Percentiles rank a stretch among this genome's conserved stretches.
Evolutionary conservation across 2,888 invertebrate genomes (phyloP).

Genomic region (Theodoxus fluviatilis): DNA sequence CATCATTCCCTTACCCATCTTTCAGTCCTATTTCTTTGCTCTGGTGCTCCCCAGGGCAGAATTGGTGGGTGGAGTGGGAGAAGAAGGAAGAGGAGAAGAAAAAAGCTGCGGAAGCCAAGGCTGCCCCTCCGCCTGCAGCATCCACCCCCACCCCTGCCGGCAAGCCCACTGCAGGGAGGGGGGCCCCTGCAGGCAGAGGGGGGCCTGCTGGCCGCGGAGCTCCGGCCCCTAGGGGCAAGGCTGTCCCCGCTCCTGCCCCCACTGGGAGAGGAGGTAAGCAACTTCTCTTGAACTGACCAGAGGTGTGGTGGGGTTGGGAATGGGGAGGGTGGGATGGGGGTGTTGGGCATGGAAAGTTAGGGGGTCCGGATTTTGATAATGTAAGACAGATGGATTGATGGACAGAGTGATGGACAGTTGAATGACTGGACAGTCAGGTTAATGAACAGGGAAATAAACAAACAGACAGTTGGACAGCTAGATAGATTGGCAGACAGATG

Average conservation of each 20-base stretch:
- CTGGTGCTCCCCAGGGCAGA: slow-evolving; percentile 42
- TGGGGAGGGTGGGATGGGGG: no score
- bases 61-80: slow-evolving; percentile 58
- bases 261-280: slow-evolving; percentile 29
- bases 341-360: no score
- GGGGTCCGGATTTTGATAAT: no score
- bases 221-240: background rate
- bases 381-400: no score
- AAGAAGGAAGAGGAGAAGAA: slow-evolving; percentile 49
- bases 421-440: no score
- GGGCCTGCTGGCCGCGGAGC: slow-evolving; percentile 15
- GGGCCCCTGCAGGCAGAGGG: slow-evolving; percentile 34
- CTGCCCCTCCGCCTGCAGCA: slow-evolving; percentile 23
- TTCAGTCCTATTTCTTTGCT: background rate
- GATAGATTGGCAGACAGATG: no score
- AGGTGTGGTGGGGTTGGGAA: no score
- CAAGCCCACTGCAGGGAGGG: slow-evolving; percentile 39
- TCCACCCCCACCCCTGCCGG: slow-evolving; percentile 37
- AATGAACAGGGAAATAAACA: no score
- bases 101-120: slow-evolving; percentile 23
- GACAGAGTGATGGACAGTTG: no score
- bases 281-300: no score
- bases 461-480: no score
- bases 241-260: no score
- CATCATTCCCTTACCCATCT: background rate